Evolutionary conservation across 2,113 vertebrate species (phyloP).

Genomic region (Spea bombifrons): DNA sequence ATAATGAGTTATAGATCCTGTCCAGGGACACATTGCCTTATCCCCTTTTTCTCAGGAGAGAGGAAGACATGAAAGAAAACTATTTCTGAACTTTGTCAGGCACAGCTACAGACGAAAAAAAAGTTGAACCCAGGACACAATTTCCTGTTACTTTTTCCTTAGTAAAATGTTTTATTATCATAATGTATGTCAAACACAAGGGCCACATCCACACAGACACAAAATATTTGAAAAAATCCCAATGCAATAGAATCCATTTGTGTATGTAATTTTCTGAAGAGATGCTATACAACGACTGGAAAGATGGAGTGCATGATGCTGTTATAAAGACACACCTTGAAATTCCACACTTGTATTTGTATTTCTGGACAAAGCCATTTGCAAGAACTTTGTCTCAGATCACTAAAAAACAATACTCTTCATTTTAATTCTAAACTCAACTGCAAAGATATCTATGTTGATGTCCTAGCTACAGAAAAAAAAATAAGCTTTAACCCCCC

Average conservation of each 20-base stretch:
- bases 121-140: constrained; percentile 62
- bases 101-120: constrained; percentile 65
- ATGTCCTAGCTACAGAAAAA: no score
- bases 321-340: no score
- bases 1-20: constrained; percentile 84
- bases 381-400: no score
- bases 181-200: constrained; percentile 57
- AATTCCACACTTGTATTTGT: no score
- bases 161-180: constrained; percentile 55
- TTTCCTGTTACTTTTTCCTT: constrained; percentile 63
- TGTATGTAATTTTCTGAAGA: neutral
- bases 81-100: constrained; percentile 75
- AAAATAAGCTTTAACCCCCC: no score
- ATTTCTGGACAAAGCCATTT: no score
- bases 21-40: constrained; percentile 76
- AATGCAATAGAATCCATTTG: neutral
- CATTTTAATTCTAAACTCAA: no score
- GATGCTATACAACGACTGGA: no score
- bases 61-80: constrained; percentile 77
- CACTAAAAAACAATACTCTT: no score
- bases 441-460: no score
- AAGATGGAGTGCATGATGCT: no score
- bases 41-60: constrained; percentile 74
- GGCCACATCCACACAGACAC: constrained; percentile 49
- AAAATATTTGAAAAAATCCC: constrained; percentile 29